Conservation (phyloP, 2,797 vertebrate species). For the Mastacembelus armatus region DNA sequence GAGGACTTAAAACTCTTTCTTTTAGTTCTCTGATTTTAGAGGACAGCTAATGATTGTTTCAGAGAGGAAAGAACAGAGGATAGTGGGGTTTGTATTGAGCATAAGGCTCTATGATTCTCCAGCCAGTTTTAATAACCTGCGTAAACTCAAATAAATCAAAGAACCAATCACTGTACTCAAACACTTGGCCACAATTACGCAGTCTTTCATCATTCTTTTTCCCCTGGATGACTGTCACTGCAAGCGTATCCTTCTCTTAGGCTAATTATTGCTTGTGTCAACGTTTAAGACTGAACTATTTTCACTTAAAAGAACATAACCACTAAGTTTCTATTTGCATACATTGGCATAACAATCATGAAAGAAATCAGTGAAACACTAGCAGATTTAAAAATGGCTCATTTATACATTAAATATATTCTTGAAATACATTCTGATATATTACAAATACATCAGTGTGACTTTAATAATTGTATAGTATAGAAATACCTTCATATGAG, state of each 20-base stretch:
- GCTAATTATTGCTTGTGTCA: constrained; percentile 59
- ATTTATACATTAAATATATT: no score
- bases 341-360: constrained; percentile 4
- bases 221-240: constrained; percentile 47
- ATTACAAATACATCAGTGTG: no score
- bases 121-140: constrained; percentile 62
- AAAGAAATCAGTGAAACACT: constrained; percentile 23
- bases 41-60: constrained; percentile 67
- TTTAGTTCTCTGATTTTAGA: constrained; percentile 75
- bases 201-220: constrained; percentile 56
- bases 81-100: constrained; percentile 32
- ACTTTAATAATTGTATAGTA: no score
- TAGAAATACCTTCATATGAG: constrained; percentile 4
- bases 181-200: constrained; percentile 68
- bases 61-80: constrained; percentile 7
- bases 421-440: no score
- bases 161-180: constrained; percentile 55
- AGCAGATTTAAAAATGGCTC: no score
- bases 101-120: constrained; percentile 54
- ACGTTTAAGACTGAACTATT: constrained; percentile 46
- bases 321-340: constrained; percentile 24
- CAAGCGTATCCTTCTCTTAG: constrained; percentile 29
- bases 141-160: constrained; percentile 66
- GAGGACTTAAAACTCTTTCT: constrained; percentile 71
- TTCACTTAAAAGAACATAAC: constrained; percentile 34